Conservation (phyloP, 2,797 vertebrate genomes). For the Neosalanx taihuensis region DNA sequence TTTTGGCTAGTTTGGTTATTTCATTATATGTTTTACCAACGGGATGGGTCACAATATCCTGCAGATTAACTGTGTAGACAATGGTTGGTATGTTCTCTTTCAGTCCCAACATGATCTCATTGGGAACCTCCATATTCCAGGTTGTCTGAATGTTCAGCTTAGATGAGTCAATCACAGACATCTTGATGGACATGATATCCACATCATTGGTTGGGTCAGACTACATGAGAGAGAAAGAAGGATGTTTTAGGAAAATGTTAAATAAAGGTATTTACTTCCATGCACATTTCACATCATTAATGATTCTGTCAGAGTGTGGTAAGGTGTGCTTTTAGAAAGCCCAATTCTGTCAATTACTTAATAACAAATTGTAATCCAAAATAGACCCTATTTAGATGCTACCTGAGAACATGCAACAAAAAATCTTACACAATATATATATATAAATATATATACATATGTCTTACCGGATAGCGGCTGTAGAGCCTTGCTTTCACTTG, state of each 20-base stretch:
- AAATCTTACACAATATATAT: conserved; percentile 5
- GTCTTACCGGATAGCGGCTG: conserved; percentile 78
- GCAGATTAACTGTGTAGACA: conserved; percentile 57
- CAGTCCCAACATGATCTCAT: conserved; percentile 70
- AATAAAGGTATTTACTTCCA: background rate
- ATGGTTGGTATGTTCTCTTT: conserved; percentile 74
- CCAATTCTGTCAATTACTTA: too few species aligned
- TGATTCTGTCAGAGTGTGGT: too few species aligned
- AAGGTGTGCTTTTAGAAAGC: too few species aligned
- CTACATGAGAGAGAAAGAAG: conserved; percentile 63
- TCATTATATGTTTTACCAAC: conserved; percentile 52
- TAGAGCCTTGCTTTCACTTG: conserved; percentile 73
- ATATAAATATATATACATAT: background rate
- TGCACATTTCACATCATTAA: too few species aligned
- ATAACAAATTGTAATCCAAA: too few species aligned
- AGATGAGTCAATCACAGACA: conserved; percentile 66
- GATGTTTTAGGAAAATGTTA: background rate
- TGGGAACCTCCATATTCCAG: conserved; percentile 81
- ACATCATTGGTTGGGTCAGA: conserved; percentile 76
- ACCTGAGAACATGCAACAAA: too few species aligned
- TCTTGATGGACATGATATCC: conserved; percentile 75
- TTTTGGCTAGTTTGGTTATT: conserved; percentile 52
- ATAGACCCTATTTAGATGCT: too few species aligned
- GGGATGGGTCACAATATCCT: conserved; percentile 58
- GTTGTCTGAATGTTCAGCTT: conserved; percentile 73